Percentiles rank a stretch among this genome's conserved stretches.
phyloP scores from a whole-genome alignment of 2,797 vertebrate genomes.

The Etheostoma nigrum region DNA sequence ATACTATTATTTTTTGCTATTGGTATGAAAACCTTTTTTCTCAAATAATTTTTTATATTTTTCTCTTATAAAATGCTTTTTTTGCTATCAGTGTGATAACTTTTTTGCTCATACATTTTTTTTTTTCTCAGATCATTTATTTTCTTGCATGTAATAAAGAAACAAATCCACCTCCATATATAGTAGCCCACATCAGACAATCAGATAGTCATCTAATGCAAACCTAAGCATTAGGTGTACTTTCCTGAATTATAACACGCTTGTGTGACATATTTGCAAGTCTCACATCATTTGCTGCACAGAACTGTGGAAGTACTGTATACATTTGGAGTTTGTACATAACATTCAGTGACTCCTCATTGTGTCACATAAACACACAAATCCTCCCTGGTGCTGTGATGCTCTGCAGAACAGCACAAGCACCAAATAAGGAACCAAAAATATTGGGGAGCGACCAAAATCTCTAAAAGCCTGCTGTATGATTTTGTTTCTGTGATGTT shows the following conservation, averaged over 20 bases:
- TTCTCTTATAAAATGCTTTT: too few species aligned
- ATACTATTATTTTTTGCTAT: too few species aligned
- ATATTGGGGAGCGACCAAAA: slow-evolving; percentile 55
- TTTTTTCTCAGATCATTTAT: too few species aligned
- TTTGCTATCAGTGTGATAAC: too few species aligned
- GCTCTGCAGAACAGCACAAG: slow-evolving; percentile 42
- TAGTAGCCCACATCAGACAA: neutral
- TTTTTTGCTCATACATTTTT: too few species aligned
- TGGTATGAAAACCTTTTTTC: too few species aligned
- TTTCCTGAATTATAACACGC: neutral
- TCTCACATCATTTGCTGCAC: slow-evolving; percentile 25
- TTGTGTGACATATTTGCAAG: slow-evolving; percentile 18
- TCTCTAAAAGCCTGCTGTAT: slow-evolving; percentile 28
- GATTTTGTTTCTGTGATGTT: slow-evolving; percentile 57
- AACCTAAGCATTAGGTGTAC: neutral
- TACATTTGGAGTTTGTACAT: slow-evolving; percentile 34
- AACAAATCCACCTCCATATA: too few species aligned
- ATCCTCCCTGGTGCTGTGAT: slow-evolving; percentile 40
- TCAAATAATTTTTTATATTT: too few species aligned
- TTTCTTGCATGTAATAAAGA: too few species aligned
- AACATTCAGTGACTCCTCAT: slow-evolving; percentile 51
- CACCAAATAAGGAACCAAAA: slow-evolving; percentile 75
- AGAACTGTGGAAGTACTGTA: slow-evolving; percentile 21
- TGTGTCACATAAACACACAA: slow-evolving; percentile 74
- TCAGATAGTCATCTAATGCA: too few species aligned